Evolutionary conservation across 2,797 vertebrate genomes (phyloP).

Genomic region (Eremophila alpestris): DNA sequence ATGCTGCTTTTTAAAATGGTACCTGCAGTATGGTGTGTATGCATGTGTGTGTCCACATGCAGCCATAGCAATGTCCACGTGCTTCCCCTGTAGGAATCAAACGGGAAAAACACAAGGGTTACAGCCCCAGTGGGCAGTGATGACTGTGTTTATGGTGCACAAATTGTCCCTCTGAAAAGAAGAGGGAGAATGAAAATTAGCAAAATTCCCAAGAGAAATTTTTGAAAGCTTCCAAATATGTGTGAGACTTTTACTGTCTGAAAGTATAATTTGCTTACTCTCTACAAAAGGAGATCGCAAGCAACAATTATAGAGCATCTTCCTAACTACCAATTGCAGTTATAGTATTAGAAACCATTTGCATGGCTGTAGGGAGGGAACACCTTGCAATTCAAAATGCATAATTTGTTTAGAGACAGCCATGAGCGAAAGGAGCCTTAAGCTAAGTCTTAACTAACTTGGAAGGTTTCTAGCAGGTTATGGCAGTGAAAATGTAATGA

Average conservation of each 20-base stretch:
- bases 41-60: accelerated
- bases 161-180: not conserved
- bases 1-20: not conserved
- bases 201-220: not conserved
- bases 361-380: not conserved
- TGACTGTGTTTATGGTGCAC: not conserved
- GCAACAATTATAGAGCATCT: not conserved
- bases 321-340: not conserved
- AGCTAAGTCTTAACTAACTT: slow-evolving; percentile 18
- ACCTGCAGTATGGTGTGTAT: not conserved
- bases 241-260: not conserved
- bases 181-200: not conserved
- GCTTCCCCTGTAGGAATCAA: not conserved
- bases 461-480: not conserved
- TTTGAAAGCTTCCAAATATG: not conserved
- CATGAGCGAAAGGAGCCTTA: not conserved
- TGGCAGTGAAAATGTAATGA: not conserved
- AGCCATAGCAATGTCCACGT: not conserved
- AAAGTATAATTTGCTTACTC: not conserved
- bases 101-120: not conserved
- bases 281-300: not conserved
- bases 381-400: not conserved
- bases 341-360: not conserved
- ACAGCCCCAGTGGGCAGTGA: not conserved
- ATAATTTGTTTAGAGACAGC: not conserved